Percentiles rank a stretch among this genome's conserved stretches.
Conservation (phyloP, 2,888 invertebrate species). For the Acanthococcus lagerstroemiae region DNA sequence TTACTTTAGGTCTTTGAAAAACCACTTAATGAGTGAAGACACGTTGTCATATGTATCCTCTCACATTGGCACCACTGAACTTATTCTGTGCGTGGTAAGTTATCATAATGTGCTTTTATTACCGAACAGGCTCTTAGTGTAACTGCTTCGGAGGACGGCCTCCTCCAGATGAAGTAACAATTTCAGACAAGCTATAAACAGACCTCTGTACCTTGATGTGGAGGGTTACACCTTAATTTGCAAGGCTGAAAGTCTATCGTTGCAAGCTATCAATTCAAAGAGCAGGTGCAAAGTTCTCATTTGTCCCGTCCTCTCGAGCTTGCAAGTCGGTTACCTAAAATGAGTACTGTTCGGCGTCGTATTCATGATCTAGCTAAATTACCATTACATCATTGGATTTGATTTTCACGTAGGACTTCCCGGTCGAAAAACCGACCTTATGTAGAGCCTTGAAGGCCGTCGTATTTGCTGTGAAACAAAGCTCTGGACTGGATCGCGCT, state of each 20-base stretch:
- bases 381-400: constrained; percentile 14
- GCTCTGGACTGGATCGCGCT: constrained; percentile 55
- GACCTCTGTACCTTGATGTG: too few relatives aligned
- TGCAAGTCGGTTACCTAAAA: not conserved
- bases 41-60: constrained; percentile 60
- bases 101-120: too few relatives aligned
- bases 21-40: constrained; percentile 55
- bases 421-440: constrained; percentile 52
- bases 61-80: constrained; percentile 71
- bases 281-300: too few relatives aligned
- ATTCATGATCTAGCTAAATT: constrained; percentile 15
- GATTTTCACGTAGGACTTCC: constrained; percentile 54
- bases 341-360: not conserved
- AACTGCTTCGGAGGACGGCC: too few relatives aligned
- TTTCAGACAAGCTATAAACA: too few relatives aligned
- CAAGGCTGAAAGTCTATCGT: too few relatives aligned
- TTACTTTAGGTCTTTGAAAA: constrained; percentile 48
- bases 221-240: too few relatives aligned
- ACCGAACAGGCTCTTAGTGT: too few relatives aligned
- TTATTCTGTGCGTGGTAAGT: constrained; percentile 66
- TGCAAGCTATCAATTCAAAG: too few relatives aligned
- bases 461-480: constrained; percentile 61
- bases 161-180: too few relatives aligned
- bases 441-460: constrained; percentile 70
- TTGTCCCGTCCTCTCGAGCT: not conserved